A percentile compares a stretch with the other conserved stretches of the same genome.
These are phyloP conservation scores for Diadegma fenestrale DNA, from an alignment of 2,888 invertebrate species.

Conservation along the genomic window DNA sequence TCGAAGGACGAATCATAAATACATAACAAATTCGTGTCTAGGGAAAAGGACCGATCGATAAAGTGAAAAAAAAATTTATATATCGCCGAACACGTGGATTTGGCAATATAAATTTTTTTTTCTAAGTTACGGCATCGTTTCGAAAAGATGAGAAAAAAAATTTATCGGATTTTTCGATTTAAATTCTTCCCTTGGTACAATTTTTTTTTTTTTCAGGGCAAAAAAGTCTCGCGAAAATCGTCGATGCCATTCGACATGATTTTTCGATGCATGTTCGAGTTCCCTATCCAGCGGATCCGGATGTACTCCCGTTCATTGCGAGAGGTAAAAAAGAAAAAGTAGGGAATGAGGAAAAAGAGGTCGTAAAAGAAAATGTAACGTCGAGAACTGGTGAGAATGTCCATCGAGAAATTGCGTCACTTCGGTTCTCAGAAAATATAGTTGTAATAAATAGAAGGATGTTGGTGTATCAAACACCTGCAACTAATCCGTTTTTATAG, in stretches of 20 bases:
- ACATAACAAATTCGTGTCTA: not conserved
- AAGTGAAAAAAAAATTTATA: slow-evolving; percentile 3
- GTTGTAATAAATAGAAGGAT: slow-evolving; percentile 21
- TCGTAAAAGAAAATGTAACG: slow-evolving; percentile 10
- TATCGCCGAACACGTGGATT: no score
- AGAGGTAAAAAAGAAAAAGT: not conserved
- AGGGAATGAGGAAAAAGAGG: not conserved
- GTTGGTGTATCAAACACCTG: slow-evolving; percentile 15
- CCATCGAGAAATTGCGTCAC: slow-evolving; percentile 19
- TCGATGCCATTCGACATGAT: not conserved
- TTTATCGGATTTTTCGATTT: not conserved
- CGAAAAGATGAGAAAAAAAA: not conserved
- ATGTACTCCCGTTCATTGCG: not conserved
- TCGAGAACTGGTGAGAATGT: slow-evolving; percentile 20
- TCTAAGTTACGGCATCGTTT: not conserved
- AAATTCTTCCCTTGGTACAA: not conserved
- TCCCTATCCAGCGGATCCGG: not conserved
- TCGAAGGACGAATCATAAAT: not conserved
- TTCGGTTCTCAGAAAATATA: slow-evolving; percentile 32
- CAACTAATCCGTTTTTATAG: slow-evolving; percentile 36
- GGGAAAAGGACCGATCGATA: not conserved
- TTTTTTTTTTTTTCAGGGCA: not conserved
- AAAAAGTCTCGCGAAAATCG: not conserved
- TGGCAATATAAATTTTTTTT: no score
- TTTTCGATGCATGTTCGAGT: not conserved